Conservation (phyloP, 2,797 vertebrate species). For the Odontamblyopus rebecca region DNA sequence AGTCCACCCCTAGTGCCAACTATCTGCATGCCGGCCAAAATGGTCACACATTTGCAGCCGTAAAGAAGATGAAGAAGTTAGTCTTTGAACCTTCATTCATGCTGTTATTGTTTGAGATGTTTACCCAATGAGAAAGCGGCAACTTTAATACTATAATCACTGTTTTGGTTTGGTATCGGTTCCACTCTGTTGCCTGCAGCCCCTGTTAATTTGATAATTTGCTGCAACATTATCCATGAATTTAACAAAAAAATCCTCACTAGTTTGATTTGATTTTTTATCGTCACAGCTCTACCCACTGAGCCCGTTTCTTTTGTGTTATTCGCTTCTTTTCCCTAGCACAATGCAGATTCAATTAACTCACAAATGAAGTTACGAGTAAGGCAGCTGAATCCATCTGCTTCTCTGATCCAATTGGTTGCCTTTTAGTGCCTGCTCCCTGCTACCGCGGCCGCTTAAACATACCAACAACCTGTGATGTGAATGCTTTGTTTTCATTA, state of each 20-base stretch:
- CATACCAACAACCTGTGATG: slow-evolving; percentile 45
- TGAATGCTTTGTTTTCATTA: slow-evolving; percentile 60
- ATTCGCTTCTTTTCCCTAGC: slow-evolving; percentile 63
- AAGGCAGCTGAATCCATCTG: slow-evolving; percentile 64
- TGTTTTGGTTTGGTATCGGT: slow-evolving; percentile 19
- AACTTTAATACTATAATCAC: slow-evolving; percentile 5
- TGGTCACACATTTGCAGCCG: not conserved
- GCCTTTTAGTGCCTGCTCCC: slow-evolving; percentile 47
- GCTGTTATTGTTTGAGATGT: not conserved
- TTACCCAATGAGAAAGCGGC: not conserved
- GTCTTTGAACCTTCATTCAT: slow-evolving; percentile 6
- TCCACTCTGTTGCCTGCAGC: slow-evolving; percentile 16
- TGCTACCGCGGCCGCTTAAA: slow-evolving; percentile 37
- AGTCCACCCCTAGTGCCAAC: not conserved
- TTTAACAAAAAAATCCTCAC: slow-evolving; percentile 25
- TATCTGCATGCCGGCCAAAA: slow-evolving; percentile 10
- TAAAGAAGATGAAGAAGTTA: not conserved
- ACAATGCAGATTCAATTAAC: slow-evolving; percentile 68
- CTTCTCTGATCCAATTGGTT: slow-evolving; percentile 57
- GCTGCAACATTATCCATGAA: slow-evolving; percentile 42
- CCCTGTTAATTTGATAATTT: slow-evolving; percentile 26
- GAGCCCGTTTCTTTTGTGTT: slow-evolving; percentile 48
- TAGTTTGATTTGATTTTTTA: slow-evolving; percentile 58
- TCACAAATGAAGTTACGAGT: slow-evolving; percentile 67
- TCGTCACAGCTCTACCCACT: slow-evolving; percentile 43